Base-by-base conservation (phyloP, 2,888 invertebrate genomes). In the Matsumyia berberina region DNA sequence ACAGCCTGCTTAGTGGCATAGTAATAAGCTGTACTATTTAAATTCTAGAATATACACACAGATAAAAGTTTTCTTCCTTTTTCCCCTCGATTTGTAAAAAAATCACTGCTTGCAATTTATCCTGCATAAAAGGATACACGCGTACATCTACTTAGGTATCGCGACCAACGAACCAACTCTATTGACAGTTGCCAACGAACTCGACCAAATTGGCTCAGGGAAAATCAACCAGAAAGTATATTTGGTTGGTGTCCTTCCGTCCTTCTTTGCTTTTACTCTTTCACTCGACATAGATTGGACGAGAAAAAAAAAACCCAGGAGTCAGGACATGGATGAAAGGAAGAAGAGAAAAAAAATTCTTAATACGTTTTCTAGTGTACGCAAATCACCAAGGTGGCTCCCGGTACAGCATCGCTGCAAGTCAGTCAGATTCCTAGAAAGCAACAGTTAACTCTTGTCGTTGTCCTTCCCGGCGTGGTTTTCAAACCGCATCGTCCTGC, bases 21-120 rank as follows among this genome's bases (percentile, higher is more conserved):
- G 74, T 79, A 74, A 70, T 74, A 80, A 70, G 74, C 64, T 58
- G 53, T 80, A n/a, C n/a, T n/a, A 51, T 66, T 85, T 80, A 80
- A 80, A 64, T 58, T 57, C 69, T 31, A 69, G 17, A 31, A 31
- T 8, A 46, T n/a, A 49, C 12, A 35, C 44, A 9, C 11, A 15
- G 8, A 49, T 17, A 17, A 31, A 29, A 2, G 31, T 62, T 42
- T 11, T 0, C 11, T 12, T 15, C 12, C 12, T 12, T 24, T 46
- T 33, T 11, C 9, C 24, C 15, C 9, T 77, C 35, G 58, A 60
- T 73, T 72, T 46, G 33, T 46, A 55, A 7, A 69, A 7, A 69
- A 79, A 62, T 69, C 67, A 72, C 58, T 49, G 49, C 49, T 46
- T 57, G 7, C 53, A 76, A 77, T 77, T 67, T 76, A 42, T 76